Conservation (phyloP, 2,797 vertebrate species). For the Poeciliopsis paucimaculata region DNA sequence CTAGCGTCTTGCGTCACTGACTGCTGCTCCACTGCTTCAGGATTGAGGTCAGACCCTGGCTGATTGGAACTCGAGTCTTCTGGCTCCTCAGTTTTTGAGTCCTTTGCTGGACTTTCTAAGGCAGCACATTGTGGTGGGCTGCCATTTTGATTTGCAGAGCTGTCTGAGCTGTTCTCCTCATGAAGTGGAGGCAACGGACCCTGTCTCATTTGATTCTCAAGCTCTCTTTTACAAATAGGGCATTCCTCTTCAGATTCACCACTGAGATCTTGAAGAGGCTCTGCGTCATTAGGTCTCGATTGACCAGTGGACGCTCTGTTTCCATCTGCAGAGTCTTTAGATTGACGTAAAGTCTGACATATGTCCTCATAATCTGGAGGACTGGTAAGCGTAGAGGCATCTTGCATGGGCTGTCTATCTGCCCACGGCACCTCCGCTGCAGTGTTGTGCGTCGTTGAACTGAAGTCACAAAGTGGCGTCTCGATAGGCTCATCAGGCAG, state of each 20-base stretch:
- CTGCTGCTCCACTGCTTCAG: slow-evolving; percentile 51
- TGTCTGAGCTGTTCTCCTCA: slow-evolving; percentile 80
- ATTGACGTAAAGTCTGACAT: slow-evolving; percentile 81
- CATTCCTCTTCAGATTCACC: slow-evolving; percentile 79
- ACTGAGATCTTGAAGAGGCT: slow-evolving; percentile 59
- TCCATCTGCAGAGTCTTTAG: slow-evolving; percentile 73
- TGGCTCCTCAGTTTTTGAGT: slow-evolving; percentile 42
- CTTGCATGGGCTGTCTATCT: slow-evolving; percentile 82
- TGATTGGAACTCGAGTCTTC: slow-evolving; percentile 52
- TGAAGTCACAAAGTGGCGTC: slow-evolving; percentile 77
- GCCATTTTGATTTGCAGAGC: slow-evolving; percentile 75
- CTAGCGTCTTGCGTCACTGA: slow-evolving; percentile 48
- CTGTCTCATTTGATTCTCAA: slow-evolving; percentile 78
- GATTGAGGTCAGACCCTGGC: slow-evolving; percentile 49
- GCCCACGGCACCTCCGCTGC: slow-evolving; percentile 81
- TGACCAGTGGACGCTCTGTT: slow-evolving; percentile 65
- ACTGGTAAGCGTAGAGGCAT: slow-evolving; percentile 83
- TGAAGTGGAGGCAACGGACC: slow-evolving; percentile 78
- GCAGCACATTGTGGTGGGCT: slow-evolving; percentile 68
- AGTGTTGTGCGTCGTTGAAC: slow-evolving; percentile 65
- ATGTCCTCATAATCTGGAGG: slow-evolving; percentile 86
- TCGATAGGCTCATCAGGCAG: slow-evolving; percentile 77
- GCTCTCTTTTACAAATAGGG: slow-evolving; percentile 75
- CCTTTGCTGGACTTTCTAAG: slow-evolving; percentile 66
- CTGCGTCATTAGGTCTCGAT: slow-evolving; percentile 69